Conservation (phyloP, 2,113 vertebrate species). For the Scomber japonicus region DNA sequence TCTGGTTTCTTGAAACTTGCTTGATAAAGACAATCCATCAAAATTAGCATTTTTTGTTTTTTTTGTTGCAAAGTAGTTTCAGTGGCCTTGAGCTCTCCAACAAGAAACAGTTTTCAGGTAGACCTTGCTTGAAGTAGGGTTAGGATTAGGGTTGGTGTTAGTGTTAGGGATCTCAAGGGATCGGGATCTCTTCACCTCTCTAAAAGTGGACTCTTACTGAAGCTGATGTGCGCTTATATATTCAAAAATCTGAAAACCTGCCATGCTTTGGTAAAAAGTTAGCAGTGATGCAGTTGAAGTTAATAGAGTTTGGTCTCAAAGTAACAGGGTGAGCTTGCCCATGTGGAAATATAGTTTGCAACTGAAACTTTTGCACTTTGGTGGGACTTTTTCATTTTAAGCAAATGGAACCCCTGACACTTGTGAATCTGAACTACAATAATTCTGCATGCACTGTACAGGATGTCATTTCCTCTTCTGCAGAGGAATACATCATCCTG, state of each 20-base stretch:
- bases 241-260: neutral
- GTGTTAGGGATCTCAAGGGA: no score
- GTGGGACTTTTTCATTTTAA: neutral
- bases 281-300: neutral
- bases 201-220: neutral
- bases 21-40: neutral
- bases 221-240: no score
- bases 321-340: neutral
- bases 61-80: neutral
- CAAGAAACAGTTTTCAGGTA: neutral
- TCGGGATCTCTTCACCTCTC: no score
- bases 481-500: constrained; percentile 45
- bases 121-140: neutral
- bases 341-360: neutral
- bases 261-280: neutral
- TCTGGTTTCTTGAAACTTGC: neutral
- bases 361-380: neutral
- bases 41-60: neutral
- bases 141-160: no score
- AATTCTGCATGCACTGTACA: constrained; percentile 26
- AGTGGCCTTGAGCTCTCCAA: neutral
- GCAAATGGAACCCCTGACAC: constrained; percentile 13
- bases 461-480: constrained; percentile 22
- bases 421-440: constrained; percentile 30
- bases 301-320: neutral